These are phyloP conservation scores for Centropus bengalensis DNA, from an alignment of 2,113 vertebrate genomes.

Conservation along the genomic window DNA sequence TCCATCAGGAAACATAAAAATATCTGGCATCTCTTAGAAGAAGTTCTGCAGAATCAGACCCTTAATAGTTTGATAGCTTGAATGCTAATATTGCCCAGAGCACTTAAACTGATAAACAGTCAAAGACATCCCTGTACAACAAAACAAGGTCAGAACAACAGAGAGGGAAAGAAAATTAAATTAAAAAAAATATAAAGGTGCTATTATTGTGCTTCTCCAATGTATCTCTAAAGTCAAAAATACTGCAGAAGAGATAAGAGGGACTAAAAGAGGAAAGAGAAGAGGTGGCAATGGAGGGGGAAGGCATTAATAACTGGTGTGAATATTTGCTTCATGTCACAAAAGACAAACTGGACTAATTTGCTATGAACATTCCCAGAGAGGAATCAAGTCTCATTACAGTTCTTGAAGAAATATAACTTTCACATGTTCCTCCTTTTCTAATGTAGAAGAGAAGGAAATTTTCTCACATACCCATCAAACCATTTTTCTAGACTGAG, in stretches of 20 bases:
- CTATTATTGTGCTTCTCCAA: neutral
- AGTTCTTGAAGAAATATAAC: neutral
- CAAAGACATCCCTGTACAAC: neutral
- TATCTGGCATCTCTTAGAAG: neutral
- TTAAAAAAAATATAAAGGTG: neutral
- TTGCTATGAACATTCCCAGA: slow-evolving; percentile 5
- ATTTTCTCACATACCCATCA: neutral
- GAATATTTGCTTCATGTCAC: slow-evolving; percentile 17
- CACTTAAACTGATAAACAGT: neutral
- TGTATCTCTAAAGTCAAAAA: neutral
- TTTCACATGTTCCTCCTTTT: neutral
- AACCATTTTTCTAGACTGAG: neutral
- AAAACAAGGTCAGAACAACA: neutral
- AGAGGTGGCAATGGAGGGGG: neutral
- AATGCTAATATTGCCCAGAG: neutral
- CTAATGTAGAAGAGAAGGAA: neutral
- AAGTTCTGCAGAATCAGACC: neutral
- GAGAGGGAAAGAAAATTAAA: neutral
- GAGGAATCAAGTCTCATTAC: neutral
- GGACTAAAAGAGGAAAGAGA: neutral
- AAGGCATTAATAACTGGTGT: neutral
- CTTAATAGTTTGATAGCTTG: neutral
- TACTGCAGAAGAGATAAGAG: neutral
- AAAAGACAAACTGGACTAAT: slow-evolving; percentile 62
- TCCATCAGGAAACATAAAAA: slow-evolving; percentile 10